Conservation (phyloP, 2,113 vertebrate species). For the Perognathus longimembris region DNA sequence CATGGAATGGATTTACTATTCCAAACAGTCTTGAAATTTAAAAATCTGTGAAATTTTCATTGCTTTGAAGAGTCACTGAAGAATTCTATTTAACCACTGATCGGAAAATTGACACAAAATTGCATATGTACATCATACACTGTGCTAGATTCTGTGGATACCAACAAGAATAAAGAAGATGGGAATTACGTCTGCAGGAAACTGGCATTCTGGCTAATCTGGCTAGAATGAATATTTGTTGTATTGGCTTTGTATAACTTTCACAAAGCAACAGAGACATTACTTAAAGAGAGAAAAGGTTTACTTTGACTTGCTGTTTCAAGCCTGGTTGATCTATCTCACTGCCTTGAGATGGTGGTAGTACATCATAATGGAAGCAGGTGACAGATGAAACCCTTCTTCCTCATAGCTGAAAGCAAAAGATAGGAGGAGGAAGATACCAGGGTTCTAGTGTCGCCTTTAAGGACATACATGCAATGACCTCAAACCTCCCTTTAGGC, state of each 20-base stretch:
- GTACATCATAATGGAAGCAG: not conserved
- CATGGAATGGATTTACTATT: not conserved
- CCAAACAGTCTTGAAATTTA: not conserved
- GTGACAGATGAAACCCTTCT: not conserved
- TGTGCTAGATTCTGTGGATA: not conserved
- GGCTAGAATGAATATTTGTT: no score
- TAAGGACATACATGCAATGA: fast-evolving
- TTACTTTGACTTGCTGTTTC: not conserved
- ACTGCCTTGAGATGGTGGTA: not conserved
- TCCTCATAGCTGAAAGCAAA: not conserved
- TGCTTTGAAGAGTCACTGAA: not conserved
- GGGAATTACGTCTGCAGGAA: not conserved
- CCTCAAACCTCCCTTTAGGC: no score
- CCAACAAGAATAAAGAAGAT: not conserved
- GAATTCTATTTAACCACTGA: not conserved
- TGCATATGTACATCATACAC: not conserved
- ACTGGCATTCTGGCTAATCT: not conserved
- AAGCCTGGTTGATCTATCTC: not conserved
- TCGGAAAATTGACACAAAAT: not conserved
- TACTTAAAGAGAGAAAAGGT: not conserved
- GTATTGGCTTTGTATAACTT: not conserved
- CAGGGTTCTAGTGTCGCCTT: not conserved
- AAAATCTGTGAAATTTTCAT: not conserved
- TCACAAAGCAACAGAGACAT: not conserved
- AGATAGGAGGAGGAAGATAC: not conserved